A percentile compares a stretch with the other conserved stretches of the same genome.
These are phyloP conservation scores for Melanocharis versteri DNA, from an alignment of 2,113 vertebrate genomes.

Conservation along the genomic window DNA sequence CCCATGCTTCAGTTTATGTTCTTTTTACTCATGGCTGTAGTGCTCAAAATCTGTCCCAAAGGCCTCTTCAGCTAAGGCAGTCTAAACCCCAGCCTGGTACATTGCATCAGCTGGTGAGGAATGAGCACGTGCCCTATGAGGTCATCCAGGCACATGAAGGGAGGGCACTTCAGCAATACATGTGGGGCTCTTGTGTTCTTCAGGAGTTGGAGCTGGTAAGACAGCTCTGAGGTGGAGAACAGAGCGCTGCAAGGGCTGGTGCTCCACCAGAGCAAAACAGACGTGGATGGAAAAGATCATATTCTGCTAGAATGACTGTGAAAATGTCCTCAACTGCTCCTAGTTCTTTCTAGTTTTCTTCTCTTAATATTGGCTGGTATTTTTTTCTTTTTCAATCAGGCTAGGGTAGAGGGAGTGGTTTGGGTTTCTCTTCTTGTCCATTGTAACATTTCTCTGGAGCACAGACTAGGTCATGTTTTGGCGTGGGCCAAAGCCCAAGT, in stretches of 20 bases:
- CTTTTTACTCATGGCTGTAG: neutral
- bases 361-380: neutral
- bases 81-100: neutral
- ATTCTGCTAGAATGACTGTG: neutral
- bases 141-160: neutral
- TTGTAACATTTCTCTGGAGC: neutral
- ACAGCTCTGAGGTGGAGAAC: neutral
- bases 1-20: neutral
- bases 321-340: neutral
- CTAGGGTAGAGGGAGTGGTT: neutral
- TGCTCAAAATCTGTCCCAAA: neutral
- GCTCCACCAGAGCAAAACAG: neutral
- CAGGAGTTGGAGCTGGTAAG: neutral
- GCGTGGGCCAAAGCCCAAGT: neutral
- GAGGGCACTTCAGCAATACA: neutral
- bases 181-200: neutral
- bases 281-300: fast-evolving
- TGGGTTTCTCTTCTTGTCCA: neutral
- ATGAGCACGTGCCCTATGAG: neutral
- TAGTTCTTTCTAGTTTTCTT: neutral
- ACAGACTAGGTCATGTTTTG: neutral
- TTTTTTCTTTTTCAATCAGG: neutral
- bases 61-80: neutral
- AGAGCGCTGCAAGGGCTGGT: fast-evolving
- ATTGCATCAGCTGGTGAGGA: neutral